Evolutionary conservation across 2,113 vertebrate genomes (phyloP), one percentile per base, ranked within the genome.

Genomic region (Pogona vitticeps): DNA sequence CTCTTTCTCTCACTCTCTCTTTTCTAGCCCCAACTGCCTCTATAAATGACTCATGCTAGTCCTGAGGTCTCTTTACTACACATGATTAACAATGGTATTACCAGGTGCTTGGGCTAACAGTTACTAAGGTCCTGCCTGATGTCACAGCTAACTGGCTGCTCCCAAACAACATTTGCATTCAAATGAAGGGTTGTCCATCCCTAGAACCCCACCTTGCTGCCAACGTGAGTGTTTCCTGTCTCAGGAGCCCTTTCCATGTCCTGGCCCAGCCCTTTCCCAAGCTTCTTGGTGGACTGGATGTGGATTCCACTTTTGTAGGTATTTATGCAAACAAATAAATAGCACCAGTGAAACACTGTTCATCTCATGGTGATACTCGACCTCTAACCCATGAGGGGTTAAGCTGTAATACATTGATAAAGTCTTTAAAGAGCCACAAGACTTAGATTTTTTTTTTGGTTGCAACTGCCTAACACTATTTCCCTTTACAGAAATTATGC

Each of bases 81-180:
- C 98, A 97, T 97, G 96, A 97, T 98, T 97, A 97, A 97, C 92
- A 95, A 96, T 95, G 96, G 96, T 96, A 90, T 97, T 97, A 97
- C 97, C 98, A 97, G 97, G 95, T 97, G 96, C 95, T 95, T 95
- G 92, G 95, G 94, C 93, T 95, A 94, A 97, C 96, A 95, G 96
- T 97, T 96, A 96, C 96, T 96, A 93, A 95, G 95, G 96, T 88
- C 94, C 95, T 94, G 90, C 95, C 96, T 97, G 97, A 98, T 97
- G 97, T 97, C 96, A 98, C 92, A 95, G 97, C 95, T 95, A 88
- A 94, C 95, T 97, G 96, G 96, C 96, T 96, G 95, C 95, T 96
- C 96, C 96, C 95, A 91, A 94, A 90, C 90, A 90, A 90, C 95
- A 98, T 98, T 98, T 98, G 97, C 98, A 98, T 98, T 96, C 96